phyloP scores from a whole-genome alignment of 2,797 vertebrate genomes.

The Diplodus sargus region DNA sequence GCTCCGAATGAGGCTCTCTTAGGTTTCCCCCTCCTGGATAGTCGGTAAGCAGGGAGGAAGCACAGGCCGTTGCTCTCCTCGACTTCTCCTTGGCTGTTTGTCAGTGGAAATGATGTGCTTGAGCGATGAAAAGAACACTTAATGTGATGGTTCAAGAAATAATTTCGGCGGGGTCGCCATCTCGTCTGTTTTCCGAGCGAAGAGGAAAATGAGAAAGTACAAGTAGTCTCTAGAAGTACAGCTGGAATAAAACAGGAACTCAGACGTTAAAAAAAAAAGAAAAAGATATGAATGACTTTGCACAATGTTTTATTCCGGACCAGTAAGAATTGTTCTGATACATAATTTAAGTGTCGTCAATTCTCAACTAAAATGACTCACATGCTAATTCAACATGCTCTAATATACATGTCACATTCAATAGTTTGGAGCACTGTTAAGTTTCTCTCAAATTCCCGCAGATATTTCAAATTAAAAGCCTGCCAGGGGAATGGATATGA shows the following conservation, averaged over 20 bases:
- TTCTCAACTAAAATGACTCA: not conserved
- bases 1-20: slow-evolving; percentile 7
- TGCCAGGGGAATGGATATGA: not conserved
- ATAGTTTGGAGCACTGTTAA: not conserved
- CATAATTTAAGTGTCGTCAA: slow-evolving; percentile 14
- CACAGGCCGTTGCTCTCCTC: not conserved
- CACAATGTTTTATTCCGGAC: not conserved
- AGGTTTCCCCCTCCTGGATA: not conserved
- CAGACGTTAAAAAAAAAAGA: not conserved
- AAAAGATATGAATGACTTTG: slow-evolving; percentile 2
- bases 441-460: not conserved
- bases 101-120: slow-evolving; percentile 42
- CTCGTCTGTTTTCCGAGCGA: slow-evolving; percentile 22
- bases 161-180: not conserved
- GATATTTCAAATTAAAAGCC: not conserved
- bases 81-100: slow-evolving; percentile 20
- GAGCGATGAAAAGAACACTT: slow-evolving; percentile 42
- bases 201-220: slow-evolving; percentile 10
- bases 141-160: slow-evolving; percentile 21
- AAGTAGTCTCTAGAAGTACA: not conserved
- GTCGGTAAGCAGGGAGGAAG: not conserved
- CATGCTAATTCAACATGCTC: not conserved
- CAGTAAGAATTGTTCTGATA: not conserved
- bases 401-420: not conserved
- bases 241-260: not conserved